These are phyloP conservation scores for Andrena marginata DNA, from an alignment of 2,888 invertebrate species.

Conservation along the genomic window DNA sequence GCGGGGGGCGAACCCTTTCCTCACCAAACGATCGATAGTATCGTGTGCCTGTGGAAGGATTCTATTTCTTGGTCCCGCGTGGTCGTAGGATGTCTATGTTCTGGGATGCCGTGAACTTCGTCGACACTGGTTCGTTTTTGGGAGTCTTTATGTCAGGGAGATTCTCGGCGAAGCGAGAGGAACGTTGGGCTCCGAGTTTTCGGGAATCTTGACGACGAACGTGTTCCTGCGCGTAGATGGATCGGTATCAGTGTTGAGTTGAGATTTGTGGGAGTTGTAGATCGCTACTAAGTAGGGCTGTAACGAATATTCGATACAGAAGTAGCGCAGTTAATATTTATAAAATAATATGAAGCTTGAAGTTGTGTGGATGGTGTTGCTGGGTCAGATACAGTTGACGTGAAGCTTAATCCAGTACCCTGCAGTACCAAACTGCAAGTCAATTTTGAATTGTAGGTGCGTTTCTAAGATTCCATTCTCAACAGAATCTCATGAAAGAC, in stretches of 20 bases:
- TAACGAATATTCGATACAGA: neutral
- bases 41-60: slow-evolving; percentile 35
- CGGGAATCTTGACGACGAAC: slow-evolving; percentile 6
- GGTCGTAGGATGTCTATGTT: neutral
- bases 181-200: slow-evolving; percentile 7
- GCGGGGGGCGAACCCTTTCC: slow-evolving; percentile 42
- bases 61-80: slow-evolving; percentile 46
- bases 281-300: no score
- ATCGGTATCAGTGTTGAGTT: neutral
- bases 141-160: slow-evolving; percentile 41
- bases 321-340: neutral
- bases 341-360: neutral
- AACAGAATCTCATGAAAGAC: no score
- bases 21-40: slow-evolving; percentile 33
- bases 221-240: slow-evolving; percentile 2
- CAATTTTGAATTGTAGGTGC: no score
- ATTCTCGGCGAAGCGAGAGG: slow-evolving; percentile 43
- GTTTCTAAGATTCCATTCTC: no score
- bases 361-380: no score
- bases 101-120: neutral
- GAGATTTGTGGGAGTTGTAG: neutral
- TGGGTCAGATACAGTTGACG: no score
- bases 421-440: no score
- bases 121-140: slow-evolving; percentile 24
- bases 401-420: no score